Conservation (phyloP, 1,140 invertebrate species). For the Formica exsecta region DNA sequence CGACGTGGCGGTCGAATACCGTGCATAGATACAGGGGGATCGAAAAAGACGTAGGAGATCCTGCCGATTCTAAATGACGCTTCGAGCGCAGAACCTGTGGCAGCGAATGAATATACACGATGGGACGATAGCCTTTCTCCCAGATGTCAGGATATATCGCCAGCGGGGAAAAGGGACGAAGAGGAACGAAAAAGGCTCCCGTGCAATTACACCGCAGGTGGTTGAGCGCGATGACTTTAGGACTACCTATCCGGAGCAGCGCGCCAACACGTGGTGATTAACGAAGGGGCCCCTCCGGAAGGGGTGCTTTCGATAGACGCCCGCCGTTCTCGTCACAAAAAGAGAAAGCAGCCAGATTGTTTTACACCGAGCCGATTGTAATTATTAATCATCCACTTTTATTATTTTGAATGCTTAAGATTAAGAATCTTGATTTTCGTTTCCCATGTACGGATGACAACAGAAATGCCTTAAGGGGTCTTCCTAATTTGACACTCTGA, state of each 20-base stretch:
- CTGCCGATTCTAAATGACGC: constrained; percentile 16
- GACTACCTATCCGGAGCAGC: constrained; percentile 81
- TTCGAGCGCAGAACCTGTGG: constrained; percentile 5
- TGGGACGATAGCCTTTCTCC: constrained; percentile 33
- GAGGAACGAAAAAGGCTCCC: constrained; percentile 54
- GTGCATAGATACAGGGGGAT: background rate
- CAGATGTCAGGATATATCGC: constrained; percentile 67
- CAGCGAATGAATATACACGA: constrained; percentile 26
- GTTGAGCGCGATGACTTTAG: constrained; percentile 64
- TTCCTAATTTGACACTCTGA: too few relatives aligned
- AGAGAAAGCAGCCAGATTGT: background rate
- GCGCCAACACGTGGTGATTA: constrained; percentile 80
- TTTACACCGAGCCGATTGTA: constrained; percentile 64
- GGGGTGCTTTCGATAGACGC: constrained; percentile 33
- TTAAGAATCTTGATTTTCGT: constrained; percentile 8
- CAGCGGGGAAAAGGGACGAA: constrained; percentile 22
- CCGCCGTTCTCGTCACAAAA: constrained; percentile 20
- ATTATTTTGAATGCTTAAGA: background rate
- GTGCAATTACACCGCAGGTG: constrained; percentile 80
- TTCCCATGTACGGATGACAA: too few relatives aligned
- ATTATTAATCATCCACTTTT: constrained; percentile 66
- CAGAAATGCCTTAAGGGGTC: too few relatives aligned
- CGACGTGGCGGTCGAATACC: constrained; percentile 13
- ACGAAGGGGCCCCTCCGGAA: constrained; percentile 30
- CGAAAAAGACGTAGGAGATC: background rate